Evolutionary conservation across 92 coral and sea anemone genomes (phyloP), one percentile per base, ranked within the genome.

Genomic region (Plumapathes pennacea): DNA sequence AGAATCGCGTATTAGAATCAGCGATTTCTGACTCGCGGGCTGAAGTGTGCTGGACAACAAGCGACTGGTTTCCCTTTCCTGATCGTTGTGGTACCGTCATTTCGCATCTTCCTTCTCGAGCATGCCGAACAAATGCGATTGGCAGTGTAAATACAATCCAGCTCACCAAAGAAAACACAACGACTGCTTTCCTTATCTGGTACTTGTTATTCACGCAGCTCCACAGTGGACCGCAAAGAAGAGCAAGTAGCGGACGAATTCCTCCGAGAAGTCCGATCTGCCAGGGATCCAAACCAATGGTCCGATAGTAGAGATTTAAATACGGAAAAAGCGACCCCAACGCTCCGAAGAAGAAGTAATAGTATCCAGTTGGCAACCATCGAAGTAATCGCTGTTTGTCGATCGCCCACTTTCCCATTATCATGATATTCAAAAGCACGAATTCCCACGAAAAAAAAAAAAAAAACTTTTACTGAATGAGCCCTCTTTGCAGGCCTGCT

Each of bases 221-320:
- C 97, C 97, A 89, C 7, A 89, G 27, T 17, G 97, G 92, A 9
- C 82, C 83, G 67, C 60, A 58, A 13, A 89, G 43, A 30, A 80
- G 21, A 6, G 90, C 89, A 23, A 89, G 46, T 1, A 89, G 51
- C 0, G 97, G 97, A 13, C 97, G 84, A 34, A 89, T 55, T 1
- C 92, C 97, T 50, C 88, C 94, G 10, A 89, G 77, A 45, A 89
- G 32, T 37, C 97, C 97, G 5, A 85, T 89, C 30, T 89, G 97
- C 89, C 85, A 85, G 0, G 97, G 88, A n/a, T 76, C 71, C 49
- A 85, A 60, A 18, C 94, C 91, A 19, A 89, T 32, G 4, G 85
- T 78, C 44, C 85, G 77, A 41, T 80, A 89, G 41, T 74, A 89
- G 46, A 89, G 52, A 48, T 81, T 85, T 20, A 89, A 57, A 24